These are phyloP conservation scores for Acanthosepion esculentum DNA, from an alignment of 2,888 invertebrate species.

Conservation along the genomic window DNA sequence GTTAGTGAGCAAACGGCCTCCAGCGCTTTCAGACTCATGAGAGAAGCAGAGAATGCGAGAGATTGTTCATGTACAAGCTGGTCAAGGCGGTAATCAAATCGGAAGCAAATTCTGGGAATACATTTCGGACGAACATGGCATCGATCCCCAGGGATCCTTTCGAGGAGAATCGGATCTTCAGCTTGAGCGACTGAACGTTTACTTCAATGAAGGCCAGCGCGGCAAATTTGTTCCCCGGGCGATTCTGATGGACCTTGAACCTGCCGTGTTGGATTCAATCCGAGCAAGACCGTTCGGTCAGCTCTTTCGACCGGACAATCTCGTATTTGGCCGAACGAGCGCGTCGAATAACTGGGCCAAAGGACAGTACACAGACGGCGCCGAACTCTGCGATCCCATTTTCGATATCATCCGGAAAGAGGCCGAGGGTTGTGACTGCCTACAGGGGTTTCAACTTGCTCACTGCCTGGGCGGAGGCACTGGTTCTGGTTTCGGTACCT, in stretches of 20 bases:
- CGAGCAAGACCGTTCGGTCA: constrained; percentile 68
- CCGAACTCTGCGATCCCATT: background rate
- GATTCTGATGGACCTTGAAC: constrained; percentile 23
- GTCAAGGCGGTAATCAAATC: constrained; percentile 24
- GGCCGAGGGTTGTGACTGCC: constrained; percentile 24
- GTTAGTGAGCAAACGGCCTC: background rate
- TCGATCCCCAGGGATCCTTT: constrained; percentile 66
- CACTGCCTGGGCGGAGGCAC: background rate
- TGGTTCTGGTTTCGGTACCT: background rate
- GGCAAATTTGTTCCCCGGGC: constrained; percentile 14
- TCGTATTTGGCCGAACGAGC: background rate
- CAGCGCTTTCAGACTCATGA: background rate
- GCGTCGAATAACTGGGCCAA: constrained; percentile 43
- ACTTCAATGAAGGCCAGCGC: constrained; percentile 87
- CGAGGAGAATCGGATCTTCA: constrained; percentile 88
- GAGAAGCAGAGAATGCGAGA: background rate
- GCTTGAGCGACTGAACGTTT: constrained; percentile 90
- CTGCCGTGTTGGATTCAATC: constrained; percentile 2
- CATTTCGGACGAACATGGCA: constrained; percentile 80
- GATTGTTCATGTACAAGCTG: constrained; percentile 24
- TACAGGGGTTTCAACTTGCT: constrained; percentile 39
- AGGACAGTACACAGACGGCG: constrained; percentile 25
- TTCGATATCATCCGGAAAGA: constrained; percentile 40
- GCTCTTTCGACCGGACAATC: constrained; percentile 40
- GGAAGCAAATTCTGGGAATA: constrained; percentile 82